phyloP scores from a whole-genome alignment of 2,888 invertebrate genomes.

The Lasiommata megera region DNA sequence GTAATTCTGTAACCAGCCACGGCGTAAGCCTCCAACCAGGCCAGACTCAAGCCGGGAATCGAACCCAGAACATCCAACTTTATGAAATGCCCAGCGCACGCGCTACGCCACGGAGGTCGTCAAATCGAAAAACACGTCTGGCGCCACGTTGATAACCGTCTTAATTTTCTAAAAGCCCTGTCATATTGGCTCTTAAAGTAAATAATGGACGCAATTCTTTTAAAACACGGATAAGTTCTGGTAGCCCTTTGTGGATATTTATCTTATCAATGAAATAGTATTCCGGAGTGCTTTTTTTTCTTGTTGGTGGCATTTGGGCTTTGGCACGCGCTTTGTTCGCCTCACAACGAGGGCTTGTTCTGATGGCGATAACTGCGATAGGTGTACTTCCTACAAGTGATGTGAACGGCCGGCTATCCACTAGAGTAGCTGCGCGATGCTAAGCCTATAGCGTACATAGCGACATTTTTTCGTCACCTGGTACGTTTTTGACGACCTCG shows the following conservation, averaged over 20 bases:
- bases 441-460: no score
- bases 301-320: constrained; percentile 44
- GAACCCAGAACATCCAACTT: no score
- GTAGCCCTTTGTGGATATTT: constrained; percentile 52
- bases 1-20: no score
- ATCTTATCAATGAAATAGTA: constrained; percentile 49
- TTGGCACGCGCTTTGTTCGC: constrained; percentile 57
- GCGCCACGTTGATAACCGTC: constrained; percentile 59
- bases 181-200: constrained; percentile 45
- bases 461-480: no score
- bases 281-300: constrained; percentile 51
- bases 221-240: constrained; percentile 45
- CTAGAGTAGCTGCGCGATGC: no score
- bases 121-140: constrained; percentile 53
- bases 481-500: no score
- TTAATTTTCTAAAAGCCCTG: constrained; percentile 42
- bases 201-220: constrained; percentile 52
- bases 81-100: no score
- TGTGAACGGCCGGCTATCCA: constrained; percentile 23
- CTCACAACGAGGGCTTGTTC: constrained; percentile 42
- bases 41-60: no score
- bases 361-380: constrained; percentile 32
- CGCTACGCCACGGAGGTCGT: no score
- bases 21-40: no score
- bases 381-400: constrained; percentile 51